phyloP scores from a whole-genome alignment of 1,140 invertebrate species.

The Trachymyrmex septentrionalis region DNA sequence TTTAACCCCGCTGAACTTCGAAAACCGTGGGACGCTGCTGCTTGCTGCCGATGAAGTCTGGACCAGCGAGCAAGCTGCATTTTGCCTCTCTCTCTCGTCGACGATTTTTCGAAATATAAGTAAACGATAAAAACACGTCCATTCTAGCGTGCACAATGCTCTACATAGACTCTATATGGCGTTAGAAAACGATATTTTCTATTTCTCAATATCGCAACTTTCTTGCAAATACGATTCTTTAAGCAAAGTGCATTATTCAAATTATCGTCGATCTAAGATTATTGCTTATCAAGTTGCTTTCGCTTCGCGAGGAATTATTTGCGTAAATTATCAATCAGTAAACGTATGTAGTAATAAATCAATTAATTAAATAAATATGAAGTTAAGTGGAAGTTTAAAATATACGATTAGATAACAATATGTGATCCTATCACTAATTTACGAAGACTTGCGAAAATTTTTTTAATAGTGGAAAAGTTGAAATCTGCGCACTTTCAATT shows the following conservation, averaged over 20 bases:
- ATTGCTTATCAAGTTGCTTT: not conserved
- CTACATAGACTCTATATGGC: not conserved
- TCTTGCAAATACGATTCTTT: not conserved
- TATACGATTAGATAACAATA: not conserved
- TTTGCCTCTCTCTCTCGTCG: conserved; percentile 26
- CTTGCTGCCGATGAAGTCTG: conserved; percentile 43
- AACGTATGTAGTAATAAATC: not conserved
- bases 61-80: conserved; percentile 51
- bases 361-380: not conserved
- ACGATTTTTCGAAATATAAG: not conserved
- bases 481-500: conserved; percentile 7
- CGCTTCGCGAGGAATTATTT: not conserved
- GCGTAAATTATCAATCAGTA: not conserved
- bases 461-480: not conserved
- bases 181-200: not conserved
- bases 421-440: not conserved
- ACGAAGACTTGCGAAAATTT: not conserved
- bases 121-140: conserved; percentile 1
- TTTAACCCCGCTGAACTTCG: conserved; percentile 78
- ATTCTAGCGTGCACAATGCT: not conserved
- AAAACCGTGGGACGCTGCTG: conserved; percentile 77
- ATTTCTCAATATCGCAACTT: not conserved
- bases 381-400: not conserved
- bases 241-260: not conserved
- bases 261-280: not conserved